Percentiles rank a stretch among this genome's conserved stretches.
These are phyloP conservation scores for Ctenicera cuprea DNA, from an alignment of 2,888 invertebrate species.

Conservation along the genomic window DNA sequence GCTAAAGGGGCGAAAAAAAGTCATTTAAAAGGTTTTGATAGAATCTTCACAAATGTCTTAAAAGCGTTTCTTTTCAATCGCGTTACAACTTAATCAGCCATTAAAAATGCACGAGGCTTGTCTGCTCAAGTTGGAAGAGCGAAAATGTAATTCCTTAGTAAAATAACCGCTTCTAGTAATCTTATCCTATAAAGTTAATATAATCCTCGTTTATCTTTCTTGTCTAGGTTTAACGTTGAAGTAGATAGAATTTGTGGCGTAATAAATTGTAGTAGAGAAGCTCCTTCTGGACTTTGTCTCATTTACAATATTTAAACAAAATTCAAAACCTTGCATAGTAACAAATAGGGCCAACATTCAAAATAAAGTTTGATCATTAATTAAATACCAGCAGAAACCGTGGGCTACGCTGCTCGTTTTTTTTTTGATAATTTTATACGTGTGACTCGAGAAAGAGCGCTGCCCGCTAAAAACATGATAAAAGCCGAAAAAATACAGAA, in stretches of 20 bases:
- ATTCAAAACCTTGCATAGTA: conserved; percentile 11
- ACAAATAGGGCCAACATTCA: not conserved
- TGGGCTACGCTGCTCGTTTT: too few relatives aligned
- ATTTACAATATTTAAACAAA: conserved; percentile 3
- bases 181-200: conserved; percentile 28
- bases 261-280: conserved; percentile 10
- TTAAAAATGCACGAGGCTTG: conserved; percentile 36
- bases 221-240: conserved; percentile 21
- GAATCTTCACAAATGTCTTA: conserved; percentile 23
- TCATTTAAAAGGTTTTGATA: conserved; percentile 11
- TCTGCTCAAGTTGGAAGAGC: conserved; percentile 15
- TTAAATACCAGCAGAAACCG: too few relatives aligned
- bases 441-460: too few relatives aligned
- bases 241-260: conserved; percentile 16
- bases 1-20: not conserved
- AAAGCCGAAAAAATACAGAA: too few relatives aligned
- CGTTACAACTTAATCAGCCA: conserved; percentile 37
- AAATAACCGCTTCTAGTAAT: conserved; percentile 36
- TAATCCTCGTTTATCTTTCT: conserved; percentile 26
- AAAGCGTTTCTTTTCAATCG: conserved; percentile 37
- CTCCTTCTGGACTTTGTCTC: conserved; percentile 12
- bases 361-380: not conserved
- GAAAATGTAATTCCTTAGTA: conserved; percentile 34
- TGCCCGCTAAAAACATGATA: too few relatives aligned
- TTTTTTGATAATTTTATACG: too few relatives aligned